Evolutionary conservation across 2,113 vertebrate genomes (phyloP), one percentile per base, ranked within the genome.

Genomic region (Laterallus jamaicensis): DNA sequence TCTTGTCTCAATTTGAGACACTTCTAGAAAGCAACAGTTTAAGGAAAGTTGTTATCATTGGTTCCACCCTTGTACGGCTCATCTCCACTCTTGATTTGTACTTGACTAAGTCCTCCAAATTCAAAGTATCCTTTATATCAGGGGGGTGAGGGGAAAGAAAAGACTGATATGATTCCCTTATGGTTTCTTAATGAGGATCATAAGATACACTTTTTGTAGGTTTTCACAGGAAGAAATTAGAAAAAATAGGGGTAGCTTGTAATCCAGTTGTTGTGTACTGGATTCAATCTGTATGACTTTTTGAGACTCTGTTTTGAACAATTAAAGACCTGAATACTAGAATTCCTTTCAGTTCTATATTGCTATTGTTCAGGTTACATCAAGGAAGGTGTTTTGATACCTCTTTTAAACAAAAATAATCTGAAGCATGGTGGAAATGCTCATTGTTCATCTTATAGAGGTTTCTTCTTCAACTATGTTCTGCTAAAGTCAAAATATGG

Each of bases 71-170:
- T 68, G 21, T 26, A 37, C 54, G 63, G 14, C 40, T 24, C 52
- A 11, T 31, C 25, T 80, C 40, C 37, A 32, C 17, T 50, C 26
- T 63, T 52, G 26, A 39, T 58, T 50, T 44, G 35, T 64, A 28
- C 22, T 68, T 63, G 31, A 39, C 39, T 49, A 62, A n/a, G 14
- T 42, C 18, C 24, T 67, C 54, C 67, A 54, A 79, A 55, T 49
- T 67, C 18, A 62, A 81, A 56, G 2, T 19, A 69, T 68, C 14
- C 2, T 55, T 37, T 52, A 14, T 52, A 32, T 37, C 58, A 49
- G 13, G 13, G 4, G 2, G 2, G 11, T 5, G 9, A 13, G 4
- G 2, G 2, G 14, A 9, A 12, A 12, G 12, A 12, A 2, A 9
- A 29, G 6, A 7, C 39, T 35, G 8, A 22, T 42, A 71, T 19